Conservation (phyloP, 92 coral and sea anemone genomes). For the Pocillopora meandrina region DNA sequence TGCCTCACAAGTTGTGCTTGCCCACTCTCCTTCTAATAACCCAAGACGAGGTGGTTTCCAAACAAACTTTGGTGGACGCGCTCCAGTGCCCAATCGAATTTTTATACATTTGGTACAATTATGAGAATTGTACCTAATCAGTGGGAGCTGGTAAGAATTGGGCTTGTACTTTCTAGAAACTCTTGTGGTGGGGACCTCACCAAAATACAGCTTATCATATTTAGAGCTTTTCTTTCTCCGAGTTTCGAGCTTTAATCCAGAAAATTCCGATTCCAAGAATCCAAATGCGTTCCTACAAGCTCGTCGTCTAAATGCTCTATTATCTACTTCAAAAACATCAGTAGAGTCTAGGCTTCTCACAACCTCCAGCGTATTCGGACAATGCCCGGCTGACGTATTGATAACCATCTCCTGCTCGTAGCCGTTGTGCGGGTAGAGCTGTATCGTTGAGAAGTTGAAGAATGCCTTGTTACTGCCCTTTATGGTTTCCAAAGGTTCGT, state of each 20-base stretch:
- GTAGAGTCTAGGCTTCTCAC: constrained; percentile 41
- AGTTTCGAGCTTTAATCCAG: constrained; percentile 63
- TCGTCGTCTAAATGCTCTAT: constrained; percentile 66
- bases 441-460: constrained; percentile 67
- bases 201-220: constrained; percentile 68
- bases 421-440: constrained; percentile 58
- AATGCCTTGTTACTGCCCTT: constrained; percentile 61
- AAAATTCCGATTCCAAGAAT: constrained; percentile 74
- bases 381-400: constrained; percentile 55
- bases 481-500: constrained; percentile 18
- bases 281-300: constrained; percentile 78
- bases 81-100: constrained; percentile 54
- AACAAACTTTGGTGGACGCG: constrained; percentile 47
- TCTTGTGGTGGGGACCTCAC: constrained; percentile 63
- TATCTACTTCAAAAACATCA: constrained; percentile 38
- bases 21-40: constrained; percentile 64
- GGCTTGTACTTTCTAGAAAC: constrained; percentile 61
- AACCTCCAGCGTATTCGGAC: constrained; percentile 57
- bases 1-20: constrained; percentile 79
- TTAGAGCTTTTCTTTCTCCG: constrained; percentile 39
- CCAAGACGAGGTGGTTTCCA: constrained; percentile 43
- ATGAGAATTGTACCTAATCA: constrained; percentile 54
- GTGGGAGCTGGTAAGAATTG: constrained; percentile 69
- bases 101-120: constrained; percentile 69
- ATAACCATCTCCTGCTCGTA: constrained; percentile 40